Evolutionary conservation across 2,113 vertebrate species (phyloP).

Genomic region (Oreochromis niloticus): DNA sequence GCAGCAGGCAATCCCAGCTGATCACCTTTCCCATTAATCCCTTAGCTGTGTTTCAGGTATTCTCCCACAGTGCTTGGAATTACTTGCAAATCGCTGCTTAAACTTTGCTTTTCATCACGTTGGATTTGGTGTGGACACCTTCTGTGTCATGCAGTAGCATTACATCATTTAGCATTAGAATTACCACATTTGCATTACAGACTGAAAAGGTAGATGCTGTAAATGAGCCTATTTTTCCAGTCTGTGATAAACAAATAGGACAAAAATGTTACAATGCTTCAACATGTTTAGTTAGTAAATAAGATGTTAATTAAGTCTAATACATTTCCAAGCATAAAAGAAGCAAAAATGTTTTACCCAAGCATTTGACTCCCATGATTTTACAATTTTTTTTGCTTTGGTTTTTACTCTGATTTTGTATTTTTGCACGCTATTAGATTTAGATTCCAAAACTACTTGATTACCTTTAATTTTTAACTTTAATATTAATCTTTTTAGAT

Average conservation of each 20-base stretch:
- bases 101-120: neutral
- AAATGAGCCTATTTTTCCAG: neutral
- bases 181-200: neutral
- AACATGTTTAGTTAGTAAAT: rapidly evolving
- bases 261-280: neutral
- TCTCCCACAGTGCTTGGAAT: neutral
- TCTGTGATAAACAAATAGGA: neutral
- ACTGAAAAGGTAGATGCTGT: rapidly evolving
- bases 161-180: neutral
- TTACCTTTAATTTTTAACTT: neutral
- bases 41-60: neutral
- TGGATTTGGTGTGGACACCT: neutral
- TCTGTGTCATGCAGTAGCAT: neutral
- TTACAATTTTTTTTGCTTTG: neutral
- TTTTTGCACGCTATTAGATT: neutral
- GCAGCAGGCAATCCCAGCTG: neutral
- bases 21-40: neutral
- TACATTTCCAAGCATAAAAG: neutral
- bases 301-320: neutral
- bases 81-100: neutral
- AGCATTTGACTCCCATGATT: neutral
- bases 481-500: neutral
- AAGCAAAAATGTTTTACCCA: neutral
- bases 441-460: neutral
- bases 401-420: neutral